Evolutionary conservation across 2,113 vertebrate species (phyloP).

Genomic region (Cynopterus brachyotis): DNA sequence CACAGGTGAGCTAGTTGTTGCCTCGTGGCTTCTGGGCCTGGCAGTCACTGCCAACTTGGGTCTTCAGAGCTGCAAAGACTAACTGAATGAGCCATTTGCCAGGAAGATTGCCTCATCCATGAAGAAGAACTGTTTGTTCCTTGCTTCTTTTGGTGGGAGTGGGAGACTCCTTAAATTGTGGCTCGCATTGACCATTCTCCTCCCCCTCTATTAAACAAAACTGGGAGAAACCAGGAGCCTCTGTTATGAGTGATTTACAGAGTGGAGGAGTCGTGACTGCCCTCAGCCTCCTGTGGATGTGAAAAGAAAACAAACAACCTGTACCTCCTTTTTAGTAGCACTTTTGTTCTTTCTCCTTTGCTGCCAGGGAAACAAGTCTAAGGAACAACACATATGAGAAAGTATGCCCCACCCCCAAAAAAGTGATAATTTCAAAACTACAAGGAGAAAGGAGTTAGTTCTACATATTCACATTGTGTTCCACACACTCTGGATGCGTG

Average conservation of each 20-base stretch:
- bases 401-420: background rate
- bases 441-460: background rate
- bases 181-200: background rate
- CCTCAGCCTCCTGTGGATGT: background rate
- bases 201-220: background rate
- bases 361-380: slow-evolving; percentile 24
- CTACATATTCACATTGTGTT: background rate
- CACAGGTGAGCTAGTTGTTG: slow-evolving; percentile 82
- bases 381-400: background rate
- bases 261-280: background rate
- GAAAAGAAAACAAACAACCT: background rate
- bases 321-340: background rate
- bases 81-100: slow-evolving; percentile 85
- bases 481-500: background rate
- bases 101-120: slow-evolving; percentile 76
- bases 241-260: background rate
- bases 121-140: slow-evolving; percentile 87
- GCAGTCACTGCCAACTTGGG: slow-evolving; percentile 75
- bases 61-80: slow-evolving; percentile 86
- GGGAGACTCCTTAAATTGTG: background rate
- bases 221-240: background rate
- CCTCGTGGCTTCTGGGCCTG: slow-evolving; percentile 78
- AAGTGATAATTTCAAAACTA: background rate
- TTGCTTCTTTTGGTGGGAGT: background rate
- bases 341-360: background rate